Base-by-base conservation (phyloP, 2,797 vertebrate genomes). In the Clarias platycephalus region DNA sequence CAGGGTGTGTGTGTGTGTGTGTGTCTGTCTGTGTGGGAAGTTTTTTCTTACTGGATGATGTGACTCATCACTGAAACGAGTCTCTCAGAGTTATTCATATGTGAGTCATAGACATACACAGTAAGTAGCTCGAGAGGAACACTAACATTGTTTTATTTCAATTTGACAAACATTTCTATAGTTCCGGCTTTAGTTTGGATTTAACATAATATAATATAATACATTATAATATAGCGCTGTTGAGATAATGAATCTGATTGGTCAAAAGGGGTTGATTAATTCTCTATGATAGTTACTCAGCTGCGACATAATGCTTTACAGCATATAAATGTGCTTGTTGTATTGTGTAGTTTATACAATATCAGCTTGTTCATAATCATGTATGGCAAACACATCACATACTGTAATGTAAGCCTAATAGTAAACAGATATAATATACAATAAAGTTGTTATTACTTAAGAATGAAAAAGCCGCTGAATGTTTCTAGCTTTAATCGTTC, bases 11-110 rank as follows among this genome's bases (percentile, higher is more conserved):
- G 53, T 66, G 60, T 44, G 44, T 44, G 44, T 44, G 62, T 81
- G 84, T 85, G 62, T 60, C 34, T 66, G 58, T 72, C 67, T 84
- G 70, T 85, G 80, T 85, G 64, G 74, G 80, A 85, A 75, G 58
- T n/a, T 70, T 83, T 77, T 58, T 80, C 71, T 55, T 62, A 49
- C 83, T 37, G 20, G 57, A 86, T 82, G 81, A 70, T 85, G 57
- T 84, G 84, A 82, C 31, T 88, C 62, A 83, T 82, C 18, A 13
- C 28, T 49, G 34, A 86, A 81, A 20, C 53, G 70, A 53, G 18
- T 81, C 66, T 78, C 53, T 75, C 34, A 0, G n/a, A 81, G 60
- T 81, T 72, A 68, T 82, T 57, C 60, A 76, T 53, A 68, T 7
- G 34, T 44, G 76, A 79, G 62, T 79, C 34, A 12, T 18, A 76